A percentile compares a stretch with the other conserved stretches of the same genome.
Evolutionary conservation across 92 coral and sea anemone species (phyloP).

Genomic region (Hydrozoanthus gracilis): DNA sequence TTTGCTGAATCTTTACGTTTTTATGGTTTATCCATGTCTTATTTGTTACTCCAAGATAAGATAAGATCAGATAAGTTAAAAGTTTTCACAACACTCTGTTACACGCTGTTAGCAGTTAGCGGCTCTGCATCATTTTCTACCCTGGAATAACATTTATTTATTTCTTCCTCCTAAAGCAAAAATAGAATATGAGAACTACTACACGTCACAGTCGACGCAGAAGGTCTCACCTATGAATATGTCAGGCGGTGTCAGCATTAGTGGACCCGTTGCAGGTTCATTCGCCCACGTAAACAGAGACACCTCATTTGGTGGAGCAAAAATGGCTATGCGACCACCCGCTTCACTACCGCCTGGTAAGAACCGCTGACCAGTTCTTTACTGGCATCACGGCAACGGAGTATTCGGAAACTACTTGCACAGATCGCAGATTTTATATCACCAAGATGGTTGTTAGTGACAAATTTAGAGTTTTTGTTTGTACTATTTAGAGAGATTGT

Average conservation of each 20-base stretch:
- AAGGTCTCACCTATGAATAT: constrained; percentile 54
- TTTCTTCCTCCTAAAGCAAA: constrained; percentile 56
- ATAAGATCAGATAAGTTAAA: too few species aligned
- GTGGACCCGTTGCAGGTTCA: constrained; percentile 59
- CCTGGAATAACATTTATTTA: not conserved
- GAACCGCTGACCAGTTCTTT: constrained; percentile 37
- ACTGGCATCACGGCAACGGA: not conserved
- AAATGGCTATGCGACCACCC: constrained; percentile 44
- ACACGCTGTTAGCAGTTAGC: not conserved
- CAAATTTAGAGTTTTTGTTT: too few species aligned
- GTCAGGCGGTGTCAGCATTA: constrained; percentile 54
- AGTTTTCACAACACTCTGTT: too few species aligned
- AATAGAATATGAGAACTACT: constrained; percentile 93
- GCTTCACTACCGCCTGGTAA: constrained; percentile 54
- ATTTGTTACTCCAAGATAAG: too few species aligned
- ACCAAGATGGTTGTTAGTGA: not conserved
- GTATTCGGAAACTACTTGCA: not conserved
- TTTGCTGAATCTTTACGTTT: too few species aligned
- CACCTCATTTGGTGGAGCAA: constrained; percentile 21
- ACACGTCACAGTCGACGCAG: constrained; percentile 87
- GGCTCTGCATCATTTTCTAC: not conserved
- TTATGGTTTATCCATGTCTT: too few species aligned
- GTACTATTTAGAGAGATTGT: too few species aligned
- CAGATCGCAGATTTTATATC: constrained; percentile 41
- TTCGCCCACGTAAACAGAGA: constrained; percentile 61